Evolutionary conservation across 1,140 invertebrate genomes (phyloP).

Genomic region (Tetramorium alpestre): DNA sequence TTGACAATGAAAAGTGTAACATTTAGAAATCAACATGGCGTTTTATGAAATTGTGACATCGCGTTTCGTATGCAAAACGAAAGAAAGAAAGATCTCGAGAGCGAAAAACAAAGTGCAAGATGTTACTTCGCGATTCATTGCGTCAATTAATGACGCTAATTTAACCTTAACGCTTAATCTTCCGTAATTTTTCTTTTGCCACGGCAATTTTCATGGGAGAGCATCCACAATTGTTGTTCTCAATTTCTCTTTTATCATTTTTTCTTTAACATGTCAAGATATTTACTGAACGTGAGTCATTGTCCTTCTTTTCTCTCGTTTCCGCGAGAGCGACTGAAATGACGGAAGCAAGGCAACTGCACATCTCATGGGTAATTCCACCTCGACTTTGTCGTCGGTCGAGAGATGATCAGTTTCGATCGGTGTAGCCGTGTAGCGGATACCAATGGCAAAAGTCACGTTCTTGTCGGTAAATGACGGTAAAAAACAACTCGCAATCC

Average conservation of each 20-base stretch:
- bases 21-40: neutral
- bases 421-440: constrained; percentile 11
- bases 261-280: neutral
- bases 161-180: neutral
- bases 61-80: neutral
- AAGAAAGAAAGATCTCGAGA: neutral
- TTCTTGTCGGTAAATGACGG: constrained; percentile 17
- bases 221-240: neutral
- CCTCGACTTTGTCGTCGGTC: neutral
- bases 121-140: constrained; percentile 1
- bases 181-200: neutral
- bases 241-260: neutral
- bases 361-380: constrained; percentile 4
- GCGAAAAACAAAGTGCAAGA: neutral
- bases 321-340: neutral
- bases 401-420: constrained; percentile 34
- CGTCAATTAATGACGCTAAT: constrained; percentile 21
- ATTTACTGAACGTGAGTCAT: neutral
- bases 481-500: neutral
- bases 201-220: neutral
- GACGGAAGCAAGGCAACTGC: constrained; percentile 9
- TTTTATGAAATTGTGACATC: neutral
- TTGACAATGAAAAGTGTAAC: neutral
- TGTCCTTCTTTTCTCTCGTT: neutral
- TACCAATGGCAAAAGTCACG: constrained; percentile 35